Base-by-base conservation (phyloP, 2,888 invertebrate genomes). In the Himalopsyche kuldschensis region DNA sequence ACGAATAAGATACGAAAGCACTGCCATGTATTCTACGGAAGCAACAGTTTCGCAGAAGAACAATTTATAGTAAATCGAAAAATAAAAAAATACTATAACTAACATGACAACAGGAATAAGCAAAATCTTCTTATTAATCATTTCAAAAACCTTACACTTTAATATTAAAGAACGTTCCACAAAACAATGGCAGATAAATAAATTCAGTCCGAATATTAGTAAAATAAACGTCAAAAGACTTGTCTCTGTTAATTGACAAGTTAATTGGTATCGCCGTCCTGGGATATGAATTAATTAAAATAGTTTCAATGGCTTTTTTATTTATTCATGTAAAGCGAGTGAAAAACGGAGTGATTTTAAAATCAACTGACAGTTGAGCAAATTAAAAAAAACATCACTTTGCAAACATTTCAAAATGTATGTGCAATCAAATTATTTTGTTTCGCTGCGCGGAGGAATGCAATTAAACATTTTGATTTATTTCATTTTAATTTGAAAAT, bases 261-360 rank as follows among this genome's bases (percentile, higher is more conserved):
- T 46, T 81, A 81, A 81, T 81, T 81, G 81, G 47, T 20, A 46
- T 24, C 47, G 20, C 69, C 24, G 46, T 48, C 31, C 63, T 75
- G 75, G 81, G 76, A 81, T n/a, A 75, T 76, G 75, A 81, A 81
- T 81, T 81, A 46, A 81, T 76, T 76, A 76, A 81, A 81, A 27
- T 35, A 69, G 69, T 69, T 69, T 11, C 69, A 69, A 69, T 69
- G 27, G 69, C 69, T 69, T 69, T 55, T 69, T 30, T 69, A 69
- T 69, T 69, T 27, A 69, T 8, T 63, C 4, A 4, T 4, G 24
- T 69, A 8, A 24, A 69, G 20, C 27, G 24, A 69, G 69, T 1
- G 11, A 30, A 69, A 27, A 69, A 24, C 15, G 30, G 69, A 69
- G 69, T 24, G 69, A 69, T 69, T 69, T 69, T 27, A 69, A 69